Evolutionary conservation across 1,140 invertebrate species (phyloP).

Genomic region (Maniola jurtina): DNA sequence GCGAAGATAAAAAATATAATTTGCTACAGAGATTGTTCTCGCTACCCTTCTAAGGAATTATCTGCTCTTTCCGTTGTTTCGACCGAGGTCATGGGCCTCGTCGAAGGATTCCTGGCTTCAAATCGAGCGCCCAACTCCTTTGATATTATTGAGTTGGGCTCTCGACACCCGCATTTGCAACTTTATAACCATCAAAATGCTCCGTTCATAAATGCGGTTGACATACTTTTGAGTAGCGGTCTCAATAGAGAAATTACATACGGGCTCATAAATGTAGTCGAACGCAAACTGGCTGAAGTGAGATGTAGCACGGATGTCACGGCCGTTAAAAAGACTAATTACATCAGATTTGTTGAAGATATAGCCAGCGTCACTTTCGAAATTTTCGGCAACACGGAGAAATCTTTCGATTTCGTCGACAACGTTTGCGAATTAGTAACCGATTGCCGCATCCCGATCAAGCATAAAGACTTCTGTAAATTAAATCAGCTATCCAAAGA

Average conservation of each 20-base stretch:
- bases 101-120: conserved; percentile 72
- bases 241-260: conserved; percentile 75
- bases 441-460: conserved; percentile 70
- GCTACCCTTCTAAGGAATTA: conserved; percentile 67
- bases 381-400: conserved; percentile 71
- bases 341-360: conserved; percentile 73
- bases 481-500: conserved; percentile 70
- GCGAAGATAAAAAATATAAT: conserved; percentile 73
- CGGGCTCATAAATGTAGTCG: conserved; percentile 73
- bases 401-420: conserved; percentile 66
- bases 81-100: conserved; percentile 70
- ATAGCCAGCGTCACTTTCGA: conserved; percentile 73
- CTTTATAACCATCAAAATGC: conserved; percentile 73
- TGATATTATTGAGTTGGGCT: conserved; percentile 67
- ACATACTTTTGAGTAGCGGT: conserved; percentile 71
- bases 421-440: conserved; percentile 70
- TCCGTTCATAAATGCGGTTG: conserved; percentile 72
- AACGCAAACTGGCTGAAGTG: conserved; percentile 72
- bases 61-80: conserved; percentile 70
- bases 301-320: conserved; percentile 59
- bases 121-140: conserved; percentile 70
- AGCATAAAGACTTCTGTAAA: conserved; percentile 74
- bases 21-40: conserved; percentile 61
- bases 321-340: conserved; percentile 71
- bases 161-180: conserved; percentile 70